These are phyloP conservation scores for Pampus argenteus DNA, from an alignment of 2,797 vertebrate species.

Conservation along the genomic window DNA sequence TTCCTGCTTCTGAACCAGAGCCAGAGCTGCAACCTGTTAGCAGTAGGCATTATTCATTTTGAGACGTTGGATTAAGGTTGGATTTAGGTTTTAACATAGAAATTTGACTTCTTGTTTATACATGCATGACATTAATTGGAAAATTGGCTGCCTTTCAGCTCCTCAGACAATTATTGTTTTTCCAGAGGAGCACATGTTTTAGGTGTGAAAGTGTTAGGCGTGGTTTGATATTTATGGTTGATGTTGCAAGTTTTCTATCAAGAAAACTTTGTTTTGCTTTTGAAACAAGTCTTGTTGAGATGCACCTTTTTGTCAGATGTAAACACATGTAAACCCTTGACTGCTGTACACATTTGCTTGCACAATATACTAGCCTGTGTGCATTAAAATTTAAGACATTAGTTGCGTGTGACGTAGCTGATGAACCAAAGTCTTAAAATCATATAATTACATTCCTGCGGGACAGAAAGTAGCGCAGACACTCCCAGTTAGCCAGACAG, in stretches of 20 bases:
- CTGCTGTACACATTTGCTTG: conserved; percentile 22
- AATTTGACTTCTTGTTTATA: not conserved
- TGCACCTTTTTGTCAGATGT: not conserved
- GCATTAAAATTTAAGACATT: conserved; percentile 3
- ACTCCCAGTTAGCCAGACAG: conserved; percentile 31
- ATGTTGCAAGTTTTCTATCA: not conserved
- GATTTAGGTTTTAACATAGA: conserved; percentile 5
- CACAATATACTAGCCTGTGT: conserved; percentile 26
- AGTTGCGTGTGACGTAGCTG: not conserved
- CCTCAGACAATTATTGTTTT: not conserved
- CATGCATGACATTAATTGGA: not conserved
- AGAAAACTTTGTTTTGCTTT: not conserved
- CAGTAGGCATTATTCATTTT: conserved; percentile 70
- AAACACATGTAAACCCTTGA: conserved; percentile 33
- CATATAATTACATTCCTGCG: conserved; percentile 13
- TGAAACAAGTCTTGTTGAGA: not conserved
- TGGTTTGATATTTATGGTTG: not conserved
- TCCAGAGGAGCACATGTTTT: conserved; percentile 1
- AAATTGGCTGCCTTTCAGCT: not conserved
- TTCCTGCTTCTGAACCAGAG: conserved; percentile 54
- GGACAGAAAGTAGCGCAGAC: conserved; percentile 18
- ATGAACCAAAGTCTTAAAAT: conserved; percentile 19
- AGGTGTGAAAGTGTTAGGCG: not conserved
- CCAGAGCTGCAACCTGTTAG: conserved; percentile 59
- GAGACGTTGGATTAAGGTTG: conserved; percentile 10